Conservation (phyloP, 2,113 vertebrate genomes). For the Vidua chalybeata region DNA sequence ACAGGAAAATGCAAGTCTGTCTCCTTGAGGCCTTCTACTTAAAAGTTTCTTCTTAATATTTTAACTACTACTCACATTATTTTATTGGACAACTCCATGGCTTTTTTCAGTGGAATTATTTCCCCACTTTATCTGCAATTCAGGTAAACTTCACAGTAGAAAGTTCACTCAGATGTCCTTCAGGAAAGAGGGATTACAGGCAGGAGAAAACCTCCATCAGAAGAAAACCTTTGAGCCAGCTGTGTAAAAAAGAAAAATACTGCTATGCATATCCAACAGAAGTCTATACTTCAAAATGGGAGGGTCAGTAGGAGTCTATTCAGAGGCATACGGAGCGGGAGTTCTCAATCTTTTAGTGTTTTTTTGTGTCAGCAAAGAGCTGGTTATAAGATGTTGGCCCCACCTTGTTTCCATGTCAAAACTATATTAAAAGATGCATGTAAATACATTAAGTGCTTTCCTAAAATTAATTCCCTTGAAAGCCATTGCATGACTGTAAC, state of each 20-base stretch:
- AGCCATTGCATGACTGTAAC: neutral
- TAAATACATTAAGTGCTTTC: neutral
- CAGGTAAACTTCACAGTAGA: neutral
- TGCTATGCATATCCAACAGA: neutral
- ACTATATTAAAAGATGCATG: neutral
- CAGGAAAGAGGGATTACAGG: neutral
- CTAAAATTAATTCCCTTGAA: neutral
- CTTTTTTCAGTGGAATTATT: constrained; percentile 34
- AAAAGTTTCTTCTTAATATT: constrained; percentile 42
- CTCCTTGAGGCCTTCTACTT: neutral
- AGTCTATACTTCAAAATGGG: neutral
- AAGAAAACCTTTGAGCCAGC: neutral
- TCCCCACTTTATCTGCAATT: constrained; percentile 3
- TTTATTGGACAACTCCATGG: constrained; percentile 47
- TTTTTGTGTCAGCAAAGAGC: neutral
- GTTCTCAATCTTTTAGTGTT: neutral
- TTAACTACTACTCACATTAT: constrained; percentile 17
- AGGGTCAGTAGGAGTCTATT: neutral
- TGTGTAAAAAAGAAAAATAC: neutral
- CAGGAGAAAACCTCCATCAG: neutral
- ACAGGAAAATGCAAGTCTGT: neutral
- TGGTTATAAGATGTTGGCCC: neutral
- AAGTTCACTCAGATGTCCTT: neutral
- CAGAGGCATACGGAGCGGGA: neutral
- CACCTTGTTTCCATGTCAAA: neutral